phyloP scores from a whole-genome alignment of 2,797 vertebrate genomes.

The Melanotaenia boesemani region DNA sequence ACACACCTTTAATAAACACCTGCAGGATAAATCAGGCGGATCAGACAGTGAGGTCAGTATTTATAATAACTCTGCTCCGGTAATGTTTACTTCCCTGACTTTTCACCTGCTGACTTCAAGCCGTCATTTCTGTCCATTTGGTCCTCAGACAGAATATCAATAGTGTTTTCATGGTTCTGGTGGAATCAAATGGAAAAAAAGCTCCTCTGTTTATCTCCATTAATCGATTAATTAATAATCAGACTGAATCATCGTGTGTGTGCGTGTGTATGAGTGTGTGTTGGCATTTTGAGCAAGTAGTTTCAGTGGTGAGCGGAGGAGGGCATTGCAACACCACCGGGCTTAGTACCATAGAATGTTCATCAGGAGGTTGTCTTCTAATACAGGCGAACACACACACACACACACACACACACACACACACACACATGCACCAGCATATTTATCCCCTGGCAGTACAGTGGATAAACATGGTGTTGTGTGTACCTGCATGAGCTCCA shows the following conservation, averaged over 20 bases:
- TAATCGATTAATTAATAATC: no score
- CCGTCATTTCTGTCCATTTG: no score
- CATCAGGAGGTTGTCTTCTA: not conserved
- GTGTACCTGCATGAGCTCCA: not conserved
- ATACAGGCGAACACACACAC: constrained; percentile 1
- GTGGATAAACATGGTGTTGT: not conserved
- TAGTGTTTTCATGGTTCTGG: not conserved
- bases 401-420: constrained; percentile 1
- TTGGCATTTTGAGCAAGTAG: not conserved
- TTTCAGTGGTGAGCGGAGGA: constrained; percentile 8
- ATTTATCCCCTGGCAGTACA: not conserved
- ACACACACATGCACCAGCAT: not conserved
- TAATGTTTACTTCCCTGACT: not conserved
- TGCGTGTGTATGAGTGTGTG: no score
- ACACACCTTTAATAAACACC: no score
- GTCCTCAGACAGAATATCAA: not conserved
- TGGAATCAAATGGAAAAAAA: no score
- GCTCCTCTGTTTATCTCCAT: not conserved
- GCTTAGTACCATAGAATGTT: not conserved
- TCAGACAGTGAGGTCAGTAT: no score
- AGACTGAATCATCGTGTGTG: not conserved
- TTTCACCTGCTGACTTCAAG: not conserved
- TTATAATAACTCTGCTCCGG: no score
- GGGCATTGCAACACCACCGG: constrained; percentile 9
- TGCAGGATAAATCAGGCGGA: no score